Percentiles rank a stretch among this genome's conserved stretches.
These are phyloP conservation scores for Drosophila mojavensis DNA, from an alignment of 1,140 invertebrate genomes.

Conservation along the genomic window DNA sequence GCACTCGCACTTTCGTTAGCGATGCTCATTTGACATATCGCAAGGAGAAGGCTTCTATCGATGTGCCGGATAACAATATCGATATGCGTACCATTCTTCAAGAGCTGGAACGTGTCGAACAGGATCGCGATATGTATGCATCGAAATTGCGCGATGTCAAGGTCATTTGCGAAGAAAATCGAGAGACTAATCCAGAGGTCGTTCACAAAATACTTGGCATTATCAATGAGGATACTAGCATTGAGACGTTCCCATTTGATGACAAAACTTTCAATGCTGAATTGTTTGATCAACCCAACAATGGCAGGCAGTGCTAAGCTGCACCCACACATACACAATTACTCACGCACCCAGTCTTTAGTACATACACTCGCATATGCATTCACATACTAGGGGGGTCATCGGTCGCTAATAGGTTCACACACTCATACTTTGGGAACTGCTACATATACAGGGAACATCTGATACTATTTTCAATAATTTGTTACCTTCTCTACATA, in stretches of 20 bases:
- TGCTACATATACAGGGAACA: too few relatives aligned
- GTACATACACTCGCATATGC: background rate
- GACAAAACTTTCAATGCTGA: background rate
- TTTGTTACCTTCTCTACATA: background rate
- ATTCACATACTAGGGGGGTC: background rate
- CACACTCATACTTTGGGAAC: background rate
- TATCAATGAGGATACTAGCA: background rate
- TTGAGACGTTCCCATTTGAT: background rate
- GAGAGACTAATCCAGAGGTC: background rate
- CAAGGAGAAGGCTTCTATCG: background rate
- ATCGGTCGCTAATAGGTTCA: background rate
- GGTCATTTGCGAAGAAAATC: constrained; percentile 4
- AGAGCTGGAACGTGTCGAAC: background rate
- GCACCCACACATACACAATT: background rate
- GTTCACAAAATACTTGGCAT: constrained; percentile 11
- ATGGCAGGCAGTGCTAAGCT: background rate
- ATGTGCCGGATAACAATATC: background rate
- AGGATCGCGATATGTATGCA: constrained; percentile 16
- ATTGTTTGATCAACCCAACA: background rate
- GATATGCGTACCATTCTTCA: background rate
- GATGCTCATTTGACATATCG: background rate
- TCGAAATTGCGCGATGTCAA: constrained; percentile 4
- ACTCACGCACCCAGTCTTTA: too few relatives aligned
- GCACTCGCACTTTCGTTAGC: constrained; percentile 4
- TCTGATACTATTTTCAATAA: background rate